Base-by-base conservation (phyloP, 2,797 vertebrate genomes). In the Sebastiscus tertius region DNA sequence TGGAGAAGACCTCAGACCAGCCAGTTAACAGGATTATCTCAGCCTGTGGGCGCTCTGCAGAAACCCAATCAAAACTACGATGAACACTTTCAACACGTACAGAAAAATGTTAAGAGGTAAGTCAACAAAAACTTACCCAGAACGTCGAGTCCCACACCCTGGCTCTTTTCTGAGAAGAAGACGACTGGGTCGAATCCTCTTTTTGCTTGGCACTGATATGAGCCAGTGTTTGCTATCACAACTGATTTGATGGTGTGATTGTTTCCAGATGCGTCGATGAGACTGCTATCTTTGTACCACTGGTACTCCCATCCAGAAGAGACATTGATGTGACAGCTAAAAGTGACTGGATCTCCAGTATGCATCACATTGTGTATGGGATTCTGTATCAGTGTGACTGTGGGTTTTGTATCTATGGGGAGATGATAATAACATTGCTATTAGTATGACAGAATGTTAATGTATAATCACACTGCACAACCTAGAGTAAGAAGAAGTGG, bases 1-100 rank as follows among this genome's bases (percentile, higher is more conserved):
- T 93, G 67, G 89, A 87, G 66, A 96, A 94, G 18, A 91, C 94
- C 3, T 95, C 93, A 4, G 90, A 88, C 94, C 94, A 95, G 68
- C 89, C 90, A 46, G 94, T 96, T 70, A 93, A 67, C 61, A 96
- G 79, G 10, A 8, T 34, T 54, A 96, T 76, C 0, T 7, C 4
- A n/a, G 94, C 81, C 62, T 34, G 1, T 12, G 94, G 93, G 29
- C 91, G 93, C 36, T 80, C 95, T 96, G 80, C 7, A 81, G 49
- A 80, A 62, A 81, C 6, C 60, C 63, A 76, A 2, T 27, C 0
- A 58, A 18, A 16, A 55, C 31, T 65, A 4, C 66, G 6, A 66
- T 14, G 33, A 64, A 33, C 16, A 60, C 7, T 39, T 31, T 77
- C 2, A 80, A 66, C 26, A 58, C 7, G 13, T 16, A 18, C 3